These are phyloP conservation scores for Aramus guarauna DNA, from an alignment of 2,113 vertebrate species.

Conservation along the genomic window DNA sequence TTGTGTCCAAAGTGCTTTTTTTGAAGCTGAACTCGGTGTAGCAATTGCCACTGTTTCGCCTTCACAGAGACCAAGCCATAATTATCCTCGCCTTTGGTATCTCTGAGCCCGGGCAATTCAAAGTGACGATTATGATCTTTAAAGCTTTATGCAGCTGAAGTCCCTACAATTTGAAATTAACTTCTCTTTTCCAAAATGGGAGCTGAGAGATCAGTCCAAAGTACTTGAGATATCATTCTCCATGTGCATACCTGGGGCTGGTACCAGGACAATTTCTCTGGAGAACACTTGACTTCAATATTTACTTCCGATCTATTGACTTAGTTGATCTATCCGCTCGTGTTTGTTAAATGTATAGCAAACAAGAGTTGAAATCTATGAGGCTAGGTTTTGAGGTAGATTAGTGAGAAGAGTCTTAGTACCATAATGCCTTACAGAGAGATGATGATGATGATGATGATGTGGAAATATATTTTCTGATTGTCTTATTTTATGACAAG, in stretches of 20 bases:
- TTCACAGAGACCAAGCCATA: neutral
- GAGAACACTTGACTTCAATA: neutral
- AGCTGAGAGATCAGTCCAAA: neutral
- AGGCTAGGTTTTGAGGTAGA: neutral
- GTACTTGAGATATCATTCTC: neutral
- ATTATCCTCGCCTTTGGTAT: neutral
- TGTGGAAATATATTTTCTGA: neutral
- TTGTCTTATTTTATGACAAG: neutral
- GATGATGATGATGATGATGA: neutral
- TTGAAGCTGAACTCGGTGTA: neutral
- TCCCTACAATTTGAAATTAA: neutral
- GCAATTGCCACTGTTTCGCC: neutral
- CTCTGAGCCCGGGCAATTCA: neutral
- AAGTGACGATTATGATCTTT: neutral
- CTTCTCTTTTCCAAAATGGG: neutral
- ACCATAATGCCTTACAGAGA: neutral
- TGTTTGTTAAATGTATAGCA: neutral
- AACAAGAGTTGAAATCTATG: neutral
- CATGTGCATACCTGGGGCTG: neutral
- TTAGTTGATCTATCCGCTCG: neutral
- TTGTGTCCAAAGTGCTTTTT: slow-evolving; percentile 34
- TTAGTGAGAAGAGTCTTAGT: neutral
- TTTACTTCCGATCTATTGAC: slow-evolving; percentile 38
- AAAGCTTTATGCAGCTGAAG: neutral
- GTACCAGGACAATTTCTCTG: neutral